Evolutionary conservation across 2,797 vertebrate genomes (phyloP), one percentile per base, ranked within the genome.

Genomic region (Coranthus polyacanthus): DNA sequence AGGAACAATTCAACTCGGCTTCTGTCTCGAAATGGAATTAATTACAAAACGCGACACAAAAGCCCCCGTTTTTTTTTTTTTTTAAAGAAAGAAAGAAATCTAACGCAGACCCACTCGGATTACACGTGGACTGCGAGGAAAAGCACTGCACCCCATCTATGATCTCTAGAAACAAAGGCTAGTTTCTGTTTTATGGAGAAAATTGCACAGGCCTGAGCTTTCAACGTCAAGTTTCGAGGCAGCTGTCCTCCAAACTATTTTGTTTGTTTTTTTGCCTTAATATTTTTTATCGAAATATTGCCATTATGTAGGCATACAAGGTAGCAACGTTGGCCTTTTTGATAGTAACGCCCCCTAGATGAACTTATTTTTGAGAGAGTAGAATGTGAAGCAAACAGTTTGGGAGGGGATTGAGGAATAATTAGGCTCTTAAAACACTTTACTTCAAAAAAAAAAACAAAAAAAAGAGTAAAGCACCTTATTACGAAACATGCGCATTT

Each of bases 381-480:
- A 85, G 83, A 92, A 90, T 91, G 91, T 91, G 89, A 92, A 88
- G 86, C 74, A 79, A 82, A 78, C 64, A 42, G 52, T 64, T 76
- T 16, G 81, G 83, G 76, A 75, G 72, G 78, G 79, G 77, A 84
- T 89, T 89, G 82, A 81, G 79, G 79, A 93, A 91, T n/a, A 86
- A 29, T 89, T 79, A 87, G 90, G 84, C 81, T 80, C 68, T 84
- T 75, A 71, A 86, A 84, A 89, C 84, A 89, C 83, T 86, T 85
- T 60, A 83, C 67, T 72, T 83, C 58, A 80, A 75, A 88, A 65
- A 80, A 52, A 85, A 60, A 79, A 75, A 87, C 59, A 58, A 79
- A 75, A 87, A 60, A 80, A 51, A 83, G 70, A 91, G 81, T 79
- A 82, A 92, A 92, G 94, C 94, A 95, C 94, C 93, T 94, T 94